Evolutionary conservation across 2,113 vertebrate genomes (phyloP).

Genomic region (Ochotona curzoniae): DNA sequence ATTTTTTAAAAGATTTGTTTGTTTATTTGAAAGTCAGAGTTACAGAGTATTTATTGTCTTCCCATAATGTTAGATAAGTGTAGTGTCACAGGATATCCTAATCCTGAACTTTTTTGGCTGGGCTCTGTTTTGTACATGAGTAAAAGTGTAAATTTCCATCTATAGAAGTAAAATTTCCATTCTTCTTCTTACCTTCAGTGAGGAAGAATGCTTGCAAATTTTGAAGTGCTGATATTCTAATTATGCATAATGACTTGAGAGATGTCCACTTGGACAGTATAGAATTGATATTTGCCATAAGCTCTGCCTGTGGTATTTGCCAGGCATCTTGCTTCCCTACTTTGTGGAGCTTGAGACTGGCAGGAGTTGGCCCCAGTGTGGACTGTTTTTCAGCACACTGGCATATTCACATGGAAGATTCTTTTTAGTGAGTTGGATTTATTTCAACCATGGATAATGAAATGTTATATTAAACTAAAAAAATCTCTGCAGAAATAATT

Average conservation of each 20-base stretch:
- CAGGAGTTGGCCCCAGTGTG: background rate
- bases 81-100: background rate
- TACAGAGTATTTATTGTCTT: background rate
- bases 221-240: background rate
- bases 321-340: background rate
- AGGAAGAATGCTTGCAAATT: background rate
- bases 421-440: background rate
- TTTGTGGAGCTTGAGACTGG: background rate
- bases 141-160: background rate
- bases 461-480: background rate
- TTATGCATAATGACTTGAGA: background rate
- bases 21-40: too few relatives aligned
- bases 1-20: background rate
- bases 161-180: background rate
- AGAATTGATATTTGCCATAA: background rate
- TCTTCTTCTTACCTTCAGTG: background rate
- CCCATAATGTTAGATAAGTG: background rate
- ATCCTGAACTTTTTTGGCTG: background rate
- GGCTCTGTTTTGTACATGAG: background rate
- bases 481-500: background rate
- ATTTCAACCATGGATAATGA: background rate
- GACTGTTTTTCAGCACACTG: background rate
- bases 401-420: background rate
- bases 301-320: background rate
- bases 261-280: background rate